Evolutionary conservation across 2,797 vertebrate species (phyloP), one percentile per base, ranked within the genome.

Genomic region (Carapus acus): DNA sequence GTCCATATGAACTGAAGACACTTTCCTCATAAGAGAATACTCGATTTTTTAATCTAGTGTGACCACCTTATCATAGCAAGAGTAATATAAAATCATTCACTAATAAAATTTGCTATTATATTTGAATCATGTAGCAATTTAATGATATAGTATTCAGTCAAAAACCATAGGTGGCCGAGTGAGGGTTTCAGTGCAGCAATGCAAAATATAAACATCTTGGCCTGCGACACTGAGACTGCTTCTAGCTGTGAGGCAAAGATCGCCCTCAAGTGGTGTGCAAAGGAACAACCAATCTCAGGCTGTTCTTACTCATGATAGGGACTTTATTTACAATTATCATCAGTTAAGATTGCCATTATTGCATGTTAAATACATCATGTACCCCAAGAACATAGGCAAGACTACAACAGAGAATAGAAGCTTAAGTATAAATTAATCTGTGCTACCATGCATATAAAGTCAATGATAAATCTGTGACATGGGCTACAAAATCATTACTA

Each of bases 241-340:
- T n/a, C n/a, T n/a, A n/a, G 4, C 8, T 12, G 55, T 6, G 38
- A 73, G 74, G 46, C 22, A 59, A 62, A 73, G 31, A 67, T 40
- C 50, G 83, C 80, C 85, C 77, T 65, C 81, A 53, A 71, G 77
- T 83, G 83, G 83, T 58, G 19, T 13, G 66, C 24, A 47, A 38
- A 73, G n/a, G 58, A 76, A 77, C 6, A 54, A 56, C 55, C 64
- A 34, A 43, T 43, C n/a, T n/a, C 21, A 37, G 53, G 1, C 1
- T 8, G 6, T 13, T 22, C 1, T 16, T 37, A 8, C 16, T 47
- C 15, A 58, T 43, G 39, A 65, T 74, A 44, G 49, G 56, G 29
- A 64, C 65, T 86, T 87, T 86, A 87, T 87, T 86, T 76, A 71
- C 75, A 80, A 78, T 62, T 13, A 53, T 58, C 59, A 59, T 49